Evolutionary conservation across 2,888 invertebrate genomes (phyloP).

Genomic region (Spilarctia lutea): DNA sequence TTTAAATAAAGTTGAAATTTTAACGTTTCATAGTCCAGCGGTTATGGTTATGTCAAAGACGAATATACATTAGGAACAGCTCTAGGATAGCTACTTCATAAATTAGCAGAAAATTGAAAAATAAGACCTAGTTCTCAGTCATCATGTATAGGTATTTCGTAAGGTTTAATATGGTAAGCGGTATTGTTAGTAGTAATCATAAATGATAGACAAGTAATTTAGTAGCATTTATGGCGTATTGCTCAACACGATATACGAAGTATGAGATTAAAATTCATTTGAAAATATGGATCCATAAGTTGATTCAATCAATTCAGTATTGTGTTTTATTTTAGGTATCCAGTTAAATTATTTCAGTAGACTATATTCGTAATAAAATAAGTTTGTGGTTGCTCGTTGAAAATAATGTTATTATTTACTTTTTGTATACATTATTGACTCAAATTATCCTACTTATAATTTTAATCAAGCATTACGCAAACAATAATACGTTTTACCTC

Average conservation of each 20-base stretch:
- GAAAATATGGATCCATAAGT: not conserved
- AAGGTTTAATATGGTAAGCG: conserved; percentile 19
- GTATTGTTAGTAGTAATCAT: conserved; percentile 25
- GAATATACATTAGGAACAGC: no score
- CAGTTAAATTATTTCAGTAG: not conserved
- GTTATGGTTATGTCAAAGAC: no score
- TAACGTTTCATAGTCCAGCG: no score
- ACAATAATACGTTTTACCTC: no score
- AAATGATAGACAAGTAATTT: conserved; percentile 25
- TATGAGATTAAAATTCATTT: conserved; percentile 8
- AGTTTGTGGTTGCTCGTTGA: no score
- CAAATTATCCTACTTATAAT: no score
- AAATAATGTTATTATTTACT: no score
- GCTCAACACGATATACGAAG: conserved; percentile 15
- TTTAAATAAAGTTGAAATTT: no score
- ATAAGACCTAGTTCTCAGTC: conserved; percentile 9
- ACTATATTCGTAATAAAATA: not conserved
- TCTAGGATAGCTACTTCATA: not conserved
- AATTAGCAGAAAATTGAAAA: conserved; percentile 7
- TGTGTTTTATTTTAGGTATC: not conserved
- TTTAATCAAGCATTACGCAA: no score
- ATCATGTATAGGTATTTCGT: conserved; percentile 15
- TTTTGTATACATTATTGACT: no score
- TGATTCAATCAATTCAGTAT: not conserved
- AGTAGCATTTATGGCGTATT: conserved; percentile 20